phyloP scores from a whole-genome alignment of 2,113 vertebrate genomes.

The Sigmodon hispidus region DNA sequence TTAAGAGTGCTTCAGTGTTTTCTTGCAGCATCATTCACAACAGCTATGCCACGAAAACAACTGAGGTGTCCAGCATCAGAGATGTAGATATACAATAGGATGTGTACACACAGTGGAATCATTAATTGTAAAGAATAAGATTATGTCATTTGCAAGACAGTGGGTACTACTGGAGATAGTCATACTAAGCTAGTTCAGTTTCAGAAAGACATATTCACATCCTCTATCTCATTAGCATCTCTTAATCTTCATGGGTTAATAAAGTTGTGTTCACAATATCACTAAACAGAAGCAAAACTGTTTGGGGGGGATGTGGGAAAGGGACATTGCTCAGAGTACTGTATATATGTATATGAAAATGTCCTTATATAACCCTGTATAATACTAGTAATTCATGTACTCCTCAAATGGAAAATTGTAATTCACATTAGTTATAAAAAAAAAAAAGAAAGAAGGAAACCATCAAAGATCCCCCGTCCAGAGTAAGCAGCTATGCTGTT shows the following conservation, averaged over 20 bases:
- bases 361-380: not conserved
- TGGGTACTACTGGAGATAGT: not conserved
- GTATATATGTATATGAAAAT: not conserved
- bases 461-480: not conserved
- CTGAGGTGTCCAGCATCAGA: not conserved
- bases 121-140: not conserved
- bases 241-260: not conserved
- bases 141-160: not conserved
- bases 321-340: too few relatives aligned
- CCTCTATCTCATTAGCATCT: not conserved
- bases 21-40: not conserved
- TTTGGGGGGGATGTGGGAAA: too few relatives aligned
- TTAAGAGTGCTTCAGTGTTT: not conserved
- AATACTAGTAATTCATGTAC: not conserved
- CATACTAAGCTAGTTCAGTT: not conserved
- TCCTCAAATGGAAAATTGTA: slow-evolving; percentile 20
- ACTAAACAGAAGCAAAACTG: not conserved
- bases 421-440: slow-evolving; percentile 42
- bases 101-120: not conserved
- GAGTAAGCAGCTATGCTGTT: not conserved
- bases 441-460: not conserved
- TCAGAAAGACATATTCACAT: not conserved
- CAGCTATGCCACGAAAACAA: not conserved
- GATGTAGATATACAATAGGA: not conserved
- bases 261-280: not conserved